Evolutionary conservation across 2,888 invertebrate species (phyloP).

Genomic region (Drosophila kanekoi): DNA sequence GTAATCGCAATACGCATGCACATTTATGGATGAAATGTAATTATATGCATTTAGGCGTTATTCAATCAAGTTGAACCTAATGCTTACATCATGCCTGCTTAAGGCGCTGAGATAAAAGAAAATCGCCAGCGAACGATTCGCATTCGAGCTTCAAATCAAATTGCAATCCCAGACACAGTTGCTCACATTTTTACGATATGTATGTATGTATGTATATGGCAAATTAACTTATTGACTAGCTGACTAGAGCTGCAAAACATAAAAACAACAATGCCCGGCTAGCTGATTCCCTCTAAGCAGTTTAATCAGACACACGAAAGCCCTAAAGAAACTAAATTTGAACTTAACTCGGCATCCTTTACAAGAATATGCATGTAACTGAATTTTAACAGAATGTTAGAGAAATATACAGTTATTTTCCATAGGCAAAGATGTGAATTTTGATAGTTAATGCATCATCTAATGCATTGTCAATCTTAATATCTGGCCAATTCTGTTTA

Average conservation of each 20-base stretch:
- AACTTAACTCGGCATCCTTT: no score
- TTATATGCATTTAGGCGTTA: not conserved
- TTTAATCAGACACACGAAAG: not conserved
- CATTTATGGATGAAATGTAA: not conserved
- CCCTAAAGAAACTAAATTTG: no score
- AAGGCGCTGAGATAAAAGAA: constrained; percentile 44
- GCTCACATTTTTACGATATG: not conserved
- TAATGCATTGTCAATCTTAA: not conserved
- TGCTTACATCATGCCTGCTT: constrained; percentile 64
- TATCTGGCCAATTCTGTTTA: not conserved
- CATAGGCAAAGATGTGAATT: no score
- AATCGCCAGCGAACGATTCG: constrained; percentile 31
- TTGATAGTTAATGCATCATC: not conserved
- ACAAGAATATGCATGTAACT: no score
- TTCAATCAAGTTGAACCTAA: constrained; percentile 39
- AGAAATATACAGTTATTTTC: no score
- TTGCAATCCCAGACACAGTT: constrained; percentile 50
- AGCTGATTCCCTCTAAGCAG: not conserved
- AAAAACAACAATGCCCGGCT: not conserved
- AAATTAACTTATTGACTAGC: constrained; percentile 31
- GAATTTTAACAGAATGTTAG: no score
- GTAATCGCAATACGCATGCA: constrained; percentile 11
- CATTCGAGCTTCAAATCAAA: constrained; percentile 46
- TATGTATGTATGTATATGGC: no score
- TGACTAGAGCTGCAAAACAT: constrained; percentile 12